A percentile compares a stretch with the other conserved stretches of the same genome.
Evolutionary conservation across 2,888 invertebrate species (phyloP).

Genomic region (Hofmannophila pseudospretella): DNA sequence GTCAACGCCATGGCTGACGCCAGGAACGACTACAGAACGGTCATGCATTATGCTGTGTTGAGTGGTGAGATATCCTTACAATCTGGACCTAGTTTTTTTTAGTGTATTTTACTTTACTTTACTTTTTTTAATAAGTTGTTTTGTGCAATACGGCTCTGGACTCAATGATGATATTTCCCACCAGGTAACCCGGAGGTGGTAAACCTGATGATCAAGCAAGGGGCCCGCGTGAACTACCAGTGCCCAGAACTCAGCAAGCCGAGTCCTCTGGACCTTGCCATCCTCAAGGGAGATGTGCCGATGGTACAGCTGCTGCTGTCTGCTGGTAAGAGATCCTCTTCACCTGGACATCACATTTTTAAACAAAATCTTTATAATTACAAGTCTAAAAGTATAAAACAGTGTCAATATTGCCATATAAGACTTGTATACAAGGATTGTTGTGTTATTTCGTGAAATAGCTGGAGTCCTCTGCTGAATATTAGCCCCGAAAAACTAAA

Average conservation of each 20-base stretch:
- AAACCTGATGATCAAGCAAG: constrained; percentile 88
- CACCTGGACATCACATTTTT: too few relatives aligned
- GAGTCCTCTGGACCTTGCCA: constrained; percentile 90
- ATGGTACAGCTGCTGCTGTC: constrained; percentile 83
- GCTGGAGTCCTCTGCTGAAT: too few relatives aligned
- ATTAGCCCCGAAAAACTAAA: too few relatives aligned
- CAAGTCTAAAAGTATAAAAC: too few relatives aligned
- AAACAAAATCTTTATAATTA: too few relatives aligned
- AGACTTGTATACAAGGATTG: too few relatives aligned
- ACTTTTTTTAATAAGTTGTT: background rate
- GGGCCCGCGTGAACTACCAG: constrained; percentile 84
- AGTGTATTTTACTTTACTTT: background rate
- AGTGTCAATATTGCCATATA: too few relatives aligned
- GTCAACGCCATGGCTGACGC: constrained; percentile 91
- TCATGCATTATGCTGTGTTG: constrained; percentile 92
- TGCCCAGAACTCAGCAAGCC: constrained; percentile 82
- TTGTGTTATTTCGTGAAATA: too few relatives aligned
- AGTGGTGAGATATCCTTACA: constrained; percentile 79
- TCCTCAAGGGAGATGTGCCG: constrained; percentile 87
- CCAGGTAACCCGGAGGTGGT: constrained; percentile 83
- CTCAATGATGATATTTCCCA: constrained; percentile 4
- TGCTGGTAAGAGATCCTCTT: constrained; percentile 75
- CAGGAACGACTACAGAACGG: constrained; percentile 91
- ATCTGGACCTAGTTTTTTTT: too few relatives aligned
- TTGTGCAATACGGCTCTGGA: too few relatives aligned